Percentiles rank a stretch among this genome's conserved stretches.
phyloP scores from a whole-genome alignment of 2,113 vertebrate genomes.

The Pollachius pollachius region DNA sequence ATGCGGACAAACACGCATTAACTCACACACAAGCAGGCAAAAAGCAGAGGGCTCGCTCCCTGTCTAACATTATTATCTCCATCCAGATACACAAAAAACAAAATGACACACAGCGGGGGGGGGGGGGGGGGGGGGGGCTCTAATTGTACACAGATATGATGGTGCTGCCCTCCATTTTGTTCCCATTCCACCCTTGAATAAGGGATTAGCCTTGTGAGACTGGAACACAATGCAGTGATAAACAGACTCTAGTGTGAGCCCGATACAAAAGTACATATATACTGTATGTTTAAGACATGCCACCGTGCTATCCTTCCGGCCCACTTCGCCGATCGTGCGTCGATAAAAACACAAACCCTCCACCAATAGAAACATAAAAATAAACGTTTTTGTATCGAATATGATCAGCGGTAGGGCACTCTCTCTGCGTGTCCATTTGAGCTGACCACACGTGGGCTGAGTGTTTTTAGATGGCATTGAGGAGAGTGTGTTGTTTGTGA shows the following conservation, averaged over 20 bases:
- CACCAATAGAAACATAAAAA: conserved; percentile 14
- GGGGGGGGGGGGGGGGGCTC: conserved; percentile 15
- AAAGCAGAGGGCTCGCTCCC: conserved; percentile 17
- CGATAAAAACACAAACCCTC: neutral
- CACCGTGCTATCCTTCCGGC: neutral
- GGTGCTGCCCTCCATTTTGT: conserved; percentile 28
- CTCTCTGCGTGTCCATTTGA: no score
- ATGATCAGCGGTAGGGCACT: no score
- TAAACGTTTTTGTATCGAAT: neutral
- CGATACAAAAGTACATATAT: conserved; percentile 11
- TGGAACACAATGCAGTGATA: neutral
- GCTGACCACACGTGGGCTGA: no score
- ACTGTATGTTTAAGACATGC: neutral
- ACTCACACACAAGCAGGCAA: neutral
- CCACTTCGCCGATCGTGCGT: neutral
- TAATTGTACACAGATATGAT: conserved; percentile 52
- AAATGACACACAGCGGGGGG: conserved; percentile 32
- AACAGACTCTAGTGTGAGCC: neutral
- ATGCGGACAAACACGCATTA: conserved; percentile 7
- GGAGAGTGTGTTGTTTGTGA: no score
- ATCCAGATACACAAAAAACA: conserved; percentile 39
- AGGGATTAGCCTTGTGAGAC: conserved; percentile 19
- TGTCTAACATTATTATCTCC: conserved; percentile 49
- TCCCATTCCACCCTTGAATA: conserved; percentile 19
- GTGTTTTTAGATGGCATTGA: no score